Percentiles rank a stretch among this genome's conserved stretches.
These are phyloP conservation scores for Promerops cafer DNA, from an alignment of 2,113 vertebrate species.

Conservation along the genomic window DNA sequence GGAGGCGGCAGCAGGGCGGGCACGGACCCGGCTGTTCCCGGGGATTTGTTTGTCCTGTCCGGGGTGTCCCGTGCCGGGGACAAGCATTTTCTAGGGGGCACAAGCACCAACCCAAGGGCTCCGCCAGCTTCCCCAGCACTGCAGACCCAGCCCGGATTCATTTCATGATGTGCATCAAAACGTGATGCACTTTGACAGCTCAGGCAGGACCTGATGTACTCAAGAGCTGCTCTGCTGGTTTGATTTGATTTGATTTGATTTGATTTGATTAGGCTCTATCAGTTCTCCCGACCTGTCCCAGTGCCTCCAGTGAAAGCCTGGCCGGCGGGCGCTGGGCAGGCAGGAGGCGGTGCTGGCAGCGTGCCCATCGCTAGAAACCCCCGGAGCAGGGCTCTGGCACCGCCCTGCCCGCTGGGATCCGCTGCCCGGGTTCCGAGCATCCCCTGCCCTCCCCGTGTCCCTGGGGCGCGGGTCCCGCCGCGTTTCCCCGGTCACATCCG, in stretches of 20 bases:
- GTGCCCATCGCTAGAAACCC: not conserved
- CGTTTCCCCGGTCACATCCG: not conserved
- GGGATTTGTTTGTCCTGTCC: not conserved
- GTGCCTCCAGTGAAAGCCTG: not conserved
- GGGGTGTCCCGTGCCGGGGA: no score
- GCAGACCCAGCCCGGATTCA: not conserved
- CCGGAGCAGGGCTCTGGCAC: not conserved
- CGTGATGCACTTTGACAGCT: not conserved
- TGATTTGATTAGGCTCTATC: not conserved
- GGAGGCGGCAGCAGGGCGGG: not conserved
- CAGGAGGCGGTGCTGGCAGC: not conserved
- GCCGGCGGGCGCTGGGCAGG: not conserved
- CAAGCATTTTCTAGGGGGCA: not conserved
- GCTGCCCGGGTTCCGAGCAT: not conserved
- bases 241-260: not conserved
- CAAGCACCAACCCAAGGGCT: not conserved
- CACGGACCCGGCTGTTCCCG: not conserved
- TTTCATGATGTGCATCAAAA: fast-evolving
- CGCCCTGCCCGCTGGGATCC: not conserved
- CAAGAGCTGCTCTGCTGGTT: not conserved
- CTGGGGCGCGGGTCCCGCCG: fast-evolving
- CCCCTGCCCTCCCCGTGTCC: not conserved
- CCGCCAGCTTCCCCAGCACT: not conserved
- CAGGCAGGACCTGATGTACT: not conserved
- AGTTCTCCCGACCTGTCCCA: not conserved